Evolutionary conservation across 2,113 vertebrate species (phyloP).

Genomic region (Lycaon pictus): DNA sequence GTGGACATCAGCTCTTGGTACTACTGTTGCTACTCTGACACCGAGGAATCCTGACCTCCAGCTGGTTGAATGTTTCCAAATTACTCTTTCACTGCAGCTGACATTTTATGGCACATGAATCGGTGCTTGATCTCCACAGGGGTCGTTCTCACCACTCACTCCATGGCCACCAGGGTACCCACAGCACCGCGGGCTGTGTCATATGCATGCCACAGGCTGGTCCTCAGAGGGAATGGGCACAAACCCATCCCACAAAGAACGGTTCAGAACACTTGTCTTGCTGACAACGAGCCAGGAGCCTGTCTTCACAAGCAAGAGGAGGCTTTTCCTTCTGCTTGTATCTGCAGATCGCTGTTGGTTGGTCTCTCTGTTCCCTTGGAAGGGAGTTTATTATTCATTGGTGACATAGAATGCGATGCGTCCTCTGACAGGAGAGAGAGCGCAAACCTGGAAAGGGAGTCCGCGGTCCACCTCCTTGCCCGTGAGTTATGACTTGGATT

Average conservation of each 20-base stretch:
- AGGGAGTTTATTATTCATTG: constrained; percentile 62
- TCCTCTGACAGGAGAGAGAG: constrained; percentile 78
- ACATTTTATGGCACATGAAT: not conserved
- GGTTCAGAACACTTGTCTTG: too few species aligned
- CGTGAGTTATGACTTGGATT: constrained; percentile 83
- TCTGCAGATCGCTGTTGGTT: not conserved
- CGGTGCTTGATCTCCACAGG: not conserved
- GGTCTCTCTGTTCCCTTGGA: constrained; percentile 64
- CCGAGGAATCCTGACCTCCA: not conserved
- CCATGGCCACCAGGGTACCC: not conserved
- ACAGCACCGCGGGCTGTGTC: rapidly evolving
- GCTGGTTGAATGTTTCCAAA: not conserved
- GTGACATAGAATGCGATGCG: constrained; percentile 69
- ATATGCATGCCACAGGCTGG: not conserved
- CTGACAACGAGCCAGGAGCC: not conserved
- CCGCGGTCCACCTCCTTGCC: constrained; percentile 72
- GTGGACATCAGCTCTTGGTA: rapidly evolving
- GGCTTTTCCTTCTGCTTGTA: not conserved
- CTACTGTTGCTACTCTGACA: too few species aligned
- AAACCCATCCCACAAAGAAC: too few species aligned
- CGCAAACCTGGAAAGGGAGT: constrained; percentile 69
- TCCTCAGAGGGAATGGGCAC: not conserved
- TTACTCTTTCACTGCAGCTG: not conserved
- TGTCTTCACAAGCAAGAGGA: not conserved
- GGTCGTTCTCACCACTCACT: not conserved